Percentiles rank a stretch among this genome's conserved stretches.
Evolutionary conservation across 2,797 vertebrate genomes (phyloP).

Genomic region (Spheniscus humboldti): DNA sequence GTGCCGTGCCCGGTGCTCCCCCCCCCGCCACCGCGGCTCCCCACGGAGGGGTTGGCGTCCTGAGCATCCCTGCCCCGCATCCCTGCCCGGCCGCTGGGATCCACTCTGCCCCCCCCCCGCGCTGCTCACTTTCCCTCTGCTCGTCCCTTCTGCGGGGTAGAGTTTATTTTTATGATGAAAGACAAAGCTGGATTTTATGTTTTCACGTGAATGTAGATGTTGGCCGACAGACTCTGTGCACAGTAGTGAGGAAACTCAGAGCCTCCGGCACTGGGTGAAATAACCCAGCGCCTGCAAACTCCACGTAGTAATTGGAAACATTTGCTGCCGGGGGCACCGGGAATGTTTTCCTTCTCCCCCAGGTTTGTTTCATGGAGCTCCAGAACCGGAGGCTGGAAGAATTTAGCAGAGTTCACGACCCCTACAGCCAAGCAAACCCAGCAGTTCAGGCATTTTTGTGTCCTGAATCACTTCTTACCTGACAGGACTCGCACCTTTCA

Average conservation of each 20-base stretch:
- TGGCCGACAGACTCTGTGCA: neutral
- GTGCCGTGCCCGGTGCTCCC: accelerated
- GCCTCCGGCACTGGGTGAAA: neutral
- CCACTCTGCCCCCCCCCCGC: too few relatives aligned
- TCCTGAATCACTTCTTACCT: neutral
- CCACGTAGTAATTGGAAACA: constrained; percentile 45
- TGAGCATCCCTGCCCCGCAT: accelerated
- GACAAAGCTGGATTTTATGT: neutral
- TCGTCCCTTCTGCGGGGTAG: accelerated
- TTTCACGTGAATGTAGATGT: neutral
- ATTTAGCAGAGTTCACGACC: constrained; percentile 20
- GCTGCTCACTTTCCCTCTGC: neutral
- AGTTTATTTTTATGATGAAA: neutral
- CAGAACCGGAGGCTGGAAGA: neutral
- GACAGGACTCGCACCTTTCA: neutral
- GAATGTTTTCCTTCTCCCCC: constrained; percentile 33
- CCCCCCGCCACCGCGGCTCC: neutral
- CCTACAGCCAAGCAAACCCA: neutral
- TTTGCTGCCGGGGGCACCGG: constrained; percentile 9
- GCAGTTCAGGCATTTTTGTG: neutral
- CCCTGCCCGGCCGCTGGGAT: neutral
- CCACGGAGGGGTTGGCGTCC: neutral
- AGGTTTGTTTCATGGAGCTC: neutral
- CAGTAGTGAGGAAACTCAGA: neutral
- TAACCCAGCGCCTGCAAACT: neutral